Base-by-base conservation (phyloP, 2,888 invertebrate species). In the Dorcus hopei region DNA sequence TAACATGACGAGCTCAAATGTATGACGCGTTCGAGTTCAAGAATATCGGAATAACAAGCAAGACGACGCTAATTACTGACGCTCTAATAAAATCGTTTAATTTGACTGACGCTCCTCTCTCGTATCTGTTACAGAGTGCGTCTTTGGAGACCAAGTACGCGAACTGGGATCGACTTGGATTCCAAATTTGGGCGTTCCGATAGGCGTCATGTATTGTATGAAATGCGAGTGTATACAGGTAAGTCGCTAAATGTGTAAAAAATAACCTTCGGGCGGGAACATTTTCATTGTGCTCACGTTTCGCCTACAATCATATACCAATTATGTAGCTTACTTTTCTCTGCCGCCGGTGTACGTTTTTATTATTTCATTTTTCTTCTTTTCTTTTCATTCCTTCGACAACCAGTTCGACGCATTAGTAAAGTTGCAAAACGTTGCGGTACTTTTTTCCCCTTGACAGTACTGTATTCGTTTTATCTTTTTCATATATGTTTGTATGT, bases 211-310 rank as follows among this genome's bases (percentile, higher is more conserved):
- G 88, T 91, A 92, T 81, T 97, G 96, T 85, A 93, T 96, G 81
- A 90, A 89, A 83, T 97, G 96, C 83, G 91, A 94, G 84, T 96
- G 96, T 82, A 85, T 93, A 73, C 87, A 91, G 85, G 96, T 96
- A 87, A 90, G 94, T 90, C 77, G 26, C 26, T 63, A 23, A 43
- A 47, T 53, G 43, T 51, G 40, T 41, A 51, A 58, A 57, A 54
- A 53, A 57, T 57, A 63, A 59, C 63, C 59, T 63, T 61, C 61
- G 38, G 40, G 41, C 43, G 38, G 56, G 58, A 55, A 57, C 61
- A 45, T 54, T 64, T 52, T 60, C 59, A 64, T 64, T 61, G 49
- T 58, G 61, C 52, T 61, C 62, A 64, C 62, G 64, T 64, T 54
- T 55, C 54, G 49, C 54, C 59, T 39, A 61, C 63, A 64, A 64